phyloP scores from a whole-genome alignment of 2,888 invertebrate genomes.

The Calliopum simillimum region DNA sequence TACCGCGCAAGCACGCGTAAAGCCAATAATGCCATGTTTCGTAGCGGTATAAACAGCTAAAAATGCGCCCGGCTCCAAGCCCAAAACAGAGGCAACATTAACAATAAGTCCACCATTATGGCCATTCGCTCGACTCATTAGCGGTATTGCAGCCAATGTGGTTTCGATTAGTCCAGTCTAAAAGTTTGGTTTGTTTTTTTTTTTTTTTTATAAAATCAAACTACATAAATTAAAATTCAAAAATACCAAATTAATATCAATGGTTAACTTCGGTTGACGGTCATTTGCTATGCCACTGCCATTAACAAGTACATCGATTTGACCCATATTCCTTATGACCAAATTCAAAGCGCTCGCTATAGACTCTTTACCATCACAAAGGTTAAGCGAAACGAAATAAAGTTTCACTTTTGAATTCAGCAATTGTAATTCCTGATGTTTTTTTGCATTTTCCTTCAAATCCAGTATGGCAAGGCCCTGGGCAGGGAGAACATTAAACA shows the following conservation, averaged over 20 bases:
- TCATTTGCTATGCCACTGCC: constrained; percentile 51
- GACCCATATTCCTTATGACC: constrained; percentile 31
- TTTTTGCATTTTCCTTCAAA: constrained; percentile 38
- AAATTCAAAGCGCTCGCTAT: constrained; percentile 39
- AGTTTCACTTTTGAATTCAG: constrained; percentile 27
- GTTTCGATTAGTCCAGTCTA: constrained; percentile 65
- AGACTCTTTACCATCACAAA: constrained; percentile 38
- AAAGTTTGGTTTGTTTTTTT: neutral
- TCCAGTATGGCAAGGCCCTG: constrained; percentile 51
- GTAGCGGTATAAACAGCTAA: constrained; percentile 58
- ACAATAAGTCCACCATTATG: constrained; percentile 60
- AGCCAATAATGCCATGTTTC: constrained; percentile 56
- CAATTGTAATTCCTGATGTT: constrained; percentile 25
- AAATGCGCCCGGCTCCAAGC: constrained; percentile 48
- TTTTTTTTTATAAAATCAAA: too few relatives aligned
- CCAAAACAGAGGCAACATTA: constrained; percentile 59
- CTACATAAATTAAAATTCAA: neutral
- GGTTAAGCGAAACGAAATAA: constrained; percentile 41
- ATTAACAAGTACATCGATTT: constrained; percentile 50
- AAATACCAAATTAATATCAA: constrained; percentile 67
- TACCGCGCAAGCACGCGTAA: constrained; percentile 44
- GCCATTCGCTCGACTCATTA: constrained; percentile 60
- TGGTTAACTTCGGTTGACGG: constrained; percentile 46
- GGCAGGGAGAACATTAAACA: neutral
- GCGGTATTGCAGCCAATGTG: constrained; percentile 57